Evolutionary conservation across 2,888 invertebrate species (phyloP).

Genomic region (Lobophora halterata): DNA sequence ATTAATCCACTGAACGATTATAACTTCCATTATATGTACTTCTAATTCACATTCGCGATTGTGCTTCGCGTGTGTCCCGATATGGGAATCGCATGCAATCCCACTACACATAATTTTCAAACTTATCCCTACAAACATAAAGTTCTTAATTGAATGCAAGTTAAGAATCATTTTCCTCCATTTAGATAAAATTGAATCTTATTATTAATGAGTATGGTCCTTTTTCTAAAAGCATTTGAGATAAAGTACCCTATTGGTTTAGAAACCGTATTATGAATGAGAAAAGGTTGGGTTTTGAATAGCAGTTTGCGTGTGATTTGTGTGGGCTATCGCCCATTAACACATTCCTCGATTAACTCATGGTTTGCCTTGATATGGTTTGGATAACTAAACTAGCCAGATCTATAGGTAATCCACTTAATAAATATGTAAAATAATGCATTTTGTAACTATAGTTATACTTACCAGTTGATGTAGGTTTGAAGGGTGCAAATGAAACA

Average conservation of each 20-base stretch:
- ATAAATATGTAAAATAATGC: no score
- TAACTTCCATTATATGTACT: conserved; percentile 12
- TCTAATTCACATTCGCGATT: conserved; percentile 5
- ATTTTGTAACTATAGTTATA: no score
- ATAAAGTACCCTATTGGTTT: no score
- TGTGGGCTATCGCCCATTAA: conserved; percentile 30
- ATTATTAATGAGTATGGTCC: no score
- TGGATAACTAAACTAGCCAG: conserved; percentile 8
- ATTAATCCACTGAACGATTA: conserved; percentile 19
- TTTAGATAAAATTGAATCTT: no score
- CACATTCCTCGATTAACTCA: conserved; percentile 33
- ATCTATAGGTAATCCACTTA: no score
- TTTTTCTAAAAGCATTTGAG: no score
- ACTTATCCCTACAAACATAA: conserved; percentile 3
- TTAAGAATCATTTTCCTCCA: not conserved
- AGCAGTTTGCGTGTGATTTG: conserved; percentile 3
- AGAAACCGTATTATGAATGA: no score
- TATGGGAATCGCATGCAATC: conserved; percentile 13
- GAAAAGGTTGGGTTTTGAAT: conserved; percentile 3
- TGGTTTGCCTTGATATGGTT: conserved; percentile 36
- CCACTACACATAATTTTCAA: conserved; percentile 2
- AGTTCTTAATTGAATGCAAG: no score
- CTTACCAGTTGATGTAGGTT: no score
- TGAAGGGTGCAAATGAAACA: no score
- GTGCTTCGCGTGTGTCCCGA: conserved; percentile 21